phyloP scores from a whole-genome alignment of 2,888 invertebrate genomes.

The Scaptomyza polygonia region DNA sequence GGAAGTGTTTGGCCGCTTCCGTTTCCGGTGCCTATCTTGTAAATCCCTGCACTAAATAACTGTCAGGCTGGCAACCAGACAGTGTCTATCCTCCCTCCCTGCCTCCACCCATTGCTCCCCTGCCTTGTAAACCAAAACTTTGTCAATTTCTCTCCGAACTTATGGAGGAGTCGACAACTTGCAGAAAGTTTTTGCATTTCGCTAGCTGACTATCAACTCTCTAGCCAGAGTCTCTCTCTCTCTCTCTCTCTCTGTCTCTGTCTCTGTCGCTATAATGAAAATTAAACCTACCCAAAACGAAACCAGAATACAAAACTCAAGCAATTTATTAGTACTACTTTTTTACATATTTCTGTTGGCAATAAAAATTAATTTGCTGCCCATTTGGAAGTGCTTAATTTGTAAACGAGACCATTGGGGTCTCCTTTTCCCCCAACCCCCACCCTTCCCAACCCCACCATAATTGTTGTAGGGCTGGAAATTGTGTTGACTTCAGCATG shows the following conservation, averaged over 20 bases:
- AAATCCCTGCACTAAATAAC: slow-evolving; percentile 76
- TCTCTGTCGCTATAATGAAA: slow-evolving; percentile 20
- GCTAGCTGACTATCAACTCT: slow-evolving; percentile 21
- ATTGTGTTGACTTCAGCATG: slow-evolving; percentile 49
- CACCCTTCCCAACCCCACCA: slow-evolving; percentile 9
- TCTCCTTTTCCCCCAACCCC: too few relatives aligned
- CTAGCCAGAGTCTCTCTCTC: neutral
- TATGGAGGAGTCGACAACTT: slow-evolving; percentile 46
- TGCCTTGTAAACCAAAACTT: slow-evolving; percentile 53
- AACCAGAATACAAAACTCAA: slow-evolving; percentile 19
- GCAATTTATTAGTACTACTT: slow-evolving; percentile 37
- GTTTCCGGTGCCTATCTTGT: slow-evolving; percentile 68
- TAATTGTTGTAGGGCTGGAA: slow-evolving; percentile 30
- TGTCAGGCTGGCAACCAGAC: slow-evolving; percentile 52
- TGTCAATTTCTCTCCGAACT: slow-evolving; percentile 65
- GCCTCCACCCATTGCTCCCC: neutral
- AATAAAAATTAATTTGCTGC: slow-evolving; percentile 80
- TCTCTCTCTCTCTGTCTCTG: too few relatives aligned
- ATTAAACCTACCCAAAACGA: slow-evolving; percentile 11
- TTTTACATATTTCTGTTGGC: slow-evolving; percentile 78
- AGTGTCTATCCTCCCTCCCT: slow-evolving; percentile 7
- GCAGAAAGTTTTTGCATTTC: slow-evolving; percentile 72
- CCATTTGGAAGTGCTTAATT: slow-evolving; percentile 81
- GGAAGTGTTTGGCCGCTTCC: slow-evolving; percentile 69
- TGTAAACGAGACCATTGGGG: slow-evolving; percentile 77